Base-by-base conservation (phyloP, 2,113 vertebrate species). In the Festucalex cinctus region DNA sequence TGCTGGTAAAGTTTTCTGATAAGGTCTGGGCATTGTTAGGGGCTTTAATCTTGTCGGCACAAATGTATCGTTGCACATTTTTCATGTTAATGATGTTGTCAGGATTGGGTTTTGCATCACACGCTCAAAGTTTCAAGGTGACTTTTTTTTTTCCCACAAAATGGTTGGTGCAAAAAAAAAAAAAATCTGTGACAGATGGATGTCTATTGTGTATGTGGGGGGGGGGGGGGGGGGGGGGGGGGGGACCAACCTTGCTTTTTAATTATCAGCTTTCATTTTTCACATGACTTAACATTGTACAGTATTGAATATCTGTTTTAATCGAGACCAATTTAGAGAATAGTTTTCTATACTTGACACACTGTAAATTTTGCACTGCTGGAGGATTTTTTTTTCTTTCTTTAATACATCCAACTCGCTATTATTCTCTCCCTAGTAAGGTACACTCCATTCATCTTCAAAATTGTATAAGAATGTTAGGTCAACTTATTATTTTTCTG, bases 11-110 rank as follows among this genome's bases (percentile, higher is more conserved):
- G 79, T 71, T 72, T 72, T 41, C 66, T 80, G 87, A 89, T 88
- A 84, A 88, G 78, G 66, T 63, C 56, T 73, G 65, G 70, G 59
- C 75, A 74, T 77, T 83, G 82, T 79, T 77, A 66, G 61, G 53
- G 70, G 69, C 69, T 77, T 66, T 69, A 74, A 78, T 78, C 62
- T 59, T 66, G 72, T 83, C 74, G 60, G 46, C 76, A 71, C 75
- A 79, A 88, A 88, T 78, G 68, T 63, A 80, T 71, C 56, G 83
- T 81, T 80, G 80, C 84, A 77, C 85, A 88, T 89, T 90, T 86
- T 78, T 91, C 86, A 84, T 81, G 82, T 80, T 88, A 89, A 90
- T 89, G 86, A 79, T 74, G 67, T 82, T 90, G 84, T 84, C 85
- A 85, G 80, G 78, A 60, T 78, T 76, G 51, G 62, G 14, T 75